Percentiles rank a stretch among this genome's conserved stretches.
Conservation (phyloP, 2,888 invertebrate genomes). For the Drosophila phalerata region DNA sequence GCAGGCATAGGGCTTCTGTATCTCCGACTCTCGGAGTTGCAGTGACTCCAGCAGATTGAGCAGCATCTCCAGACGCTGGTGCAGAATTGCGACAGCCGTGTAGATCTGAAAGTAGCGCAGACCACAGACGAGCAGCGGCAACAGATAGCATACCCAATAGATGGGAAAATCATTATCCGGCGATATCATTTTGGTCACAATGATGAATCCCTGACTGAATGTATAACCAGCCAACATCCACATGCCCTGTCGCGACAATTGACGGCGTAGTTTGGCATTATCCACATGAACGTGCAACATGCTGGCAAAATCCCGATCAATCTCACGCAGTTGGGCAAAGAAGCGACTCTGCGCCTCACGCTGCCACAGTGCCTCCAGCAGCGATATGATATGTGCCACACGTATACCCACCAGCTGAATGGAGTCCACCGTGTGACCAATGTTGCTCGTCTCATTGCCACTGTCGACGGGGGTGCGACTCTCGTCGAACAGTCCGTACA, state of each 20-base stretch:
- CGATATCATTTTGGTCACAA: conserved; percentile 57
- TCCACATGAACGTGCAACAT: conserved; percentile 72
- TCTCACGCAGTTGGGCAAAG: conserved; percentile 68
- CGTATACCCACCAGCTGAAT: conserved; percentile 83
- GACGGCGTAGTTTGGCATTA: conserved; percentile 56
- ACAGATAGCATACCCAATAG: conserved; percentile 78
- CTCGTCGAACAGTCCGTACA: conserved; percentile 65
- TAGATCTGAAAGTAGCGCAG: conserved; percentile 83
- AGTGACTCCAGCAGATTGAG: conserved; percentile 64
- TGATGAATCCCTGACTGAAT: conserved; percentile 63
- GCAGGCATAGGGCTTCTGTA: conserved; percentile 13
- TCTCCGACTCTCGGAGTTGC: conserved; percentile 29
- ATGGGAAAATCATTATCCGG: conserved; percentile 41
- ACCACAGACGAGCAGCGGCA: conserved; percentile 77
- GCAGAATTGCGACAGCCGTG: conserved; percentile 71
- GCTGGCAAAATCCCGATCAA: conserved; percentile 78
- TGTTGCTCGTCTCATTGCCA: conserved; percentile 38
- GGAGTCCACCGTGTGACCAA: conserved; percentile 79
- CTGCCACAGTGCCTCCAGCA: conserved; percentile 77
- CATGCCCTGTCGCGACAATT: conserved; percentile 38
- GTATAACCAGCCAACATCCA: conserved; percentile 69
- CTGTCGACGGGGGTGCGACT: conserved; percentile 11
- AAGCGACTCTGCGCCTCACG: conserved; percentile 61
- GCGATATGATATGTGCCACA: conserved; percentile 73
- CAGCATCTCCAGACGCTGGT: conserved; percentile 75